Evolutionary conservation across 2,888 invertebrate species (phyloP).

Genomic region (Syritta pipiens): DNA sequence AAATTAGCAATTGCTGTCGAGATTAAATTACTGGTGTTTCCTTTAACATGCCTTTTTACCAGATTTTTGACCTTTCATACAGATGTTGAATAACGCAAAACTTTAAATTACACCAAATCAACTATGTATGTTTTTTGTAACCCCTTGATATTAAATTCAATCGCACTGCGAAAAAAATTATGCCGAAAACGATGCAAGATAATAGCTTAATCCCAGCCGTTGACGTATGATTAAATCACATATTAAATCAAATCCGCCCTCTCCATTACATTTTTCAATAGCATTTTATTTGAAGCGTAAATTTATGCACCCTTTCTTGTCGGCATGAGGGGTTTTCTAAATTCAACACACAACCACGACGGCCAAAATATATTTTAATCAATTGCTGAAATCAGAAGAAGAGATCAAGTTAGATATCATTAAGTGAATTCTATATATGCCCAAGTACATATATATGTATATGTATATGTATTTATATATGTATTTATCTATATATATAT

Average conservation of each 20-base stretch:
- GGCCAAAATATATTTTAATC: slow-evolving; percentile 59
- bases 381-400: slow-evolving; percentile 50
- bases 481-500: too few relatives aligned
- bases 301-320: slow-evolving; percentile 65
- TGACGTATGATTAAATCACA: slow-evolving; percentile 68
- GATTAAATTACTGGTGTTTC: slow-evolving; percentile 40
- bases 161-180: slow-evolving; percentile 40
- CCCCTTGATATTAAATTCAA: slow-evolving; percentile 49
- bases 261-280: slow-evolving; percentile 68
- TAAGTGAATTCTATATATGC: slow-evolving; percentile 29
- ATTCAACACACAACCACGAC: slow-evolving; percentile 62
- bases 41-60: slow-evolving; percentile 15
- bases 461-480: background rate
- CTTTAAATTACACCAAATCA: slow-evolving; percentile 10
- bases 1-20: slow-evolving; percentile 52
- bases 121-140: slow-evolving; percentile 16
- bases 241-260: slow-evolving; percentile 69
- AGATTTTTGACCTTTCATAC: slow-evolving; percentile 10
- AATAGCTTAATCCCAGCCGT: slow-evolving; percentile 66
- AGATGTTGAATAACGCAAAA: slow-evolving; percentile 5
- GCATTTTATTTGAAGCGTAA: slow-evolving; percentile 67
- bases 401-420: slow-evolving; percentile 29
- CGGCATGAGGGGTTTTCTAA: slow-evolving; percentile 47
- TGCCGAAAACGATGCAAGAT: slow-evolving; percentile 49
- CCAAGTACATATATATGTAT: background rate